Evolutionary conservation across 2,888 invertebrate species (phyloP).

Genomic region (Campoplex nolae): DNA sequence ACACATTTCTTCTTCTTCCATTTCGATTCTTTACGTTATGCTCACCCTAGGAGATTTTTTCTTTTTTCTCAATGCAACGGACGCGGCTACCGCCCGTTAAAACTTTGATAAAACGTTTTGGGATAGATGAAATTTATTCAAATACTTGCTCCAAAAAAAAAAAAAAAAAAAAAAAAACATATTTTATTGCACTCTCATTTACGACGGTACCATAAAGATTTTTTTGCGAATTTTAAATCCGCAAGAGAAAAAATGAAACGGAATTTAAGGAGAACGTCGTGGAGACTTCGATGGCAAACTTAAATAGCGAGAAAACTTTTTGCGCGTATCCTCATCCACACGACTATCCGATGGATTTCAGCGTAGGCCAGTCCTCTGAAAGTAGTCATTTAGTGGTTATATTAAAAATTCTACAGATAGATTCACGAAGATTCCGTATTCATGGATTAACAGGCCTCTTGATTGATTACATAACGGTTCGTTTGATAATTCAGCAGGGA

Average conservation of each 20-base stretch:
- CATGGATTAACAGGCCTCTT: not conserved
- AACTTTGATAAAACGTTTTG: slow-evolving; percentile 12
- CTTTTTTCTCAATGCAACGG: not conserved
- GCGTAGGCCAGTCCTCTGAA: not conserved
- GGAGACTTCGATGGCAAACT: not conserved
- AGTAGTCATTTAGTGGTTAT: not conserved
- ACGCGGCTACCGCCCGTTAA: not conserved
- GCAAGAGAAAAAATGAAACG: not conserved
- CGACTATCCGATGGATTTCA: not conserved
- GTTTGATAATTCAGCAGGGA: slow-evolving; percentile 22
- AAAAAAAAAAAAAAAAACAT: not conserved
- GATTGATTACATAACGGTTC: slow-evolving; percentile 34
- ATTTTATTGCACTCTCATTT: not conserved
- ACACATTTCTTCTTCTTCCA: slow-evolving; percentile 12
- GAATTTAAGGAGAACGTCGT: not conserved
- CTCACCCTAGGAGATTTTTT: slow-evolving; percentile 1
- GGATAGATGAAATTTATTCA: not conserved
- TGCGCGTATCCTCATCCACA: not conserved
- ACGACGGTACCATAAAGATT: not conserved
- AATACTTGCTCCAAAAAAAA: not conserved
- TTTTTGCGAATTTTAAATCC: not conserved
- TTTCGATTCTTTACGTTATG: slow-evolving; percentile 6
- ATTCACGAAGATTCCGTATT: not conserved
- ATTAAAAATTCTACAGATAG: not conserved
- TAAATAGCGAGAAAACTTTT: not conserved